Percentiles rank a stretch among this genome's conserved stretches.
Evolutionary conservation across 1,140 invertebrate species (phyloP).

Genomic region (Pseudomyrmex flavicornis): DNA sequence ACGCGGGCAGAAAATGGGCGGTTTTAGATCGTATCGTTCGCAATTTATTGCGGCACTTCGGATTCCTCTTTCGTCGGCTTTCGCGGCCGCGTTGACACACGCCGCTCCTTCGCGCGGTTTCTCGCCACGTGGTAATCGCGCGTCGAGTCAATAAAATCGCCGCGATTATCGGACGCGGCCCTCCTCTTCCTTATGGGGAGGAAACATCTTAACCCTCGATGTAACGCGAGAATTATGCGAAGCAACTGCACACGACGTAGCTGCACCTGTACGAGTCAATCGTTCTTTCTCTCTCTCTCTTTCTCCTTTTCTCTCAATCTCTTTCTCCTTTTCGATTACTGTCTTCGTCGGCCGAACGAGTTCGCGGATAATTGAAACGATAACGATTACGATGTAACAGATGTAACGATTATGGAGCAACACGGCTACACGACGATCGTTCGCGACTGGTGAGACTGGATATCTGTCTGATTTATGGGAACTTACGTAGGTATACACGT

Average conservation of each 20-base stretch:
- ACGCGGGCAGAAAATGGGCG: slow-evolving; percentile 24
- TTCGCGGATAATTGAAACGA: slow-evolving; percentile 60
- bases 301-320: not conserved
- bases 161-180: not conserved
- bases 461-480: slow-evolving; percentile 67
- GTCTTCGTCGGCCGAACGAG: not conserved
- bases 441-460: slow-evolving; percentile 31
- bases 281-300: not conserved
- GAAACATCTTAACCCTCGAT: slow-evolving; percentile 45
- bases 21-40: slow-evolving; percentile 39
- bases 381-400: slow-evolving; percentile 68
- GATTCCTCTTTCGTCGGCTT: slow-evolving; percentile 10
- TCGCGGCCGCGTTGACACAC: slow-evolving; percentile 21
- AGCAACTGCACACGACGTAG: not conserved
- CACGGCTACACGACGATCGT: slow-evolving; percentile 52
- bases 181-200: slow-evolving; percentile 21
- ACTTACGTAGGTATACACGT: not conserved
- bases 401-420: slow-evolving; percentile 62
- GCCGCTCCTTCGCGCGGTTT: not conserved
- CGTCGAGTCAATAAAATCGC: slow-evolving; percentile 47
- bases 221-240: slow-evolving; percentile 46
- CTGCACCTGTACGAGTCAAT: slow-evolving; percentile 3
- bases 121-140: not conserved
- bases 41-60: slow-evolving; percentile 51
- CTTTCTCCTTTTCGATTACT: not conserved